A percentile compares a stretch with the other conserved stretches of the same genome.
Evolutionary conservation across 2,113 vertebrate genomes (phyloP).

Genomic region (Ictidomys tridecemlineatus): DNA sequence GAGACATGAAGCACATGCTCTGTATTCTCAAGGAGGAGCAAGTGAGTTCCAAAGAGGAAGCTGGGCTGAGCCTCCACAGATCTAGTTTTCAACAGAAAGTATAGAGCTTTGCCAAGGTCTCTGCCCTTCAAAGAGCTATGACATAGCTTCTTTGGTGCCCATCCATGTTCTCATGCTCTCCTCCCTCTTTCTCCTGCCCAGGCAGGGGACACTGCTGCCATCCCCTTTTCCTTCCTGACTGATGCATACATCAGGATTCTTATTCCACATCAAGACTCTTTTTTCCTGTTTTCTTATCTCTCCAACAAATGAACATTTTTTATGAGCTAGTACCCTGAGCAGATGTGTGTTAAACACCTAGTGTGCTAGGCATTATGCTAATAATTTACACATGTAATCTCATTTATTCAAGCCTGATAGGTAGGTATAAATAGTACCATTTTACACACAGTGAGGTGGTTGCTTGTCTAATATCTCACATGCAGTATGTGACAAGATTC

Average conservation of each 20-base stretch:
- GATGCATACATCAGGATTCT: too few species aligned
- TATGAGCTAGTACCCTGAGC: not conserved
- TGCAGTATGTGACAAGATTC: not conserved
- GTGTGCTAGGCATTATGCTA: not conserved
- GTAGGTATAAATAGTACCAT: not conserved
- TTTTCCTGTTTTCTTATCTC: not conserved
- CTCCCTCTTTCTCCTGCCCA: not conserved
- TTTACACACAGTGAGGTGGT: not conserved
- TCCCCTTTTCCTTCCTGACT: not conserved
- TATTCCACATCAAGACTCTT: not conserved
- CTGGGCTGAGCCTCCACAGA: not conserved
- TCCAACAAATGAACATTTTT: not conserved
- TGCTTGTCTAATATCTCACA: not conserved
- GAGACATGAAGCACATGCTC: not conserved
- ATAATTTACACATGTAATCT: not conserved
- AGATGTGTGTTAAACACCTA: not conserved
- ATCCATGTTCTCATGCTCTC: fast-evolving
- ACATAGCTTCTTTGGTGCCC: not conserved
- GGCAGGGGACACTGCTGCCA: not conserved
- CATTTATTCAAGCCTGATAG: not conserved
- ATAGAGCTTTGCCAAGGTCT: not conserved
- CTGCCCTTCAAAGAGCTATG: not conserved
- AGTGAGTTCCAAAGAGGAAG: not conserved
- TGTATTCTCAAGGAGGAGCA: not conserved
- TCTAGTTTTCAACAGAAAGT: not conserved